Percentiles rank a stretch among this genome's conserved stretches.
These are phyloP conservation scores for Plemyria rubiginata DNA, from an alignment of 2,888 invertebrate genomes.

Conservation along the genomic window DNA sequence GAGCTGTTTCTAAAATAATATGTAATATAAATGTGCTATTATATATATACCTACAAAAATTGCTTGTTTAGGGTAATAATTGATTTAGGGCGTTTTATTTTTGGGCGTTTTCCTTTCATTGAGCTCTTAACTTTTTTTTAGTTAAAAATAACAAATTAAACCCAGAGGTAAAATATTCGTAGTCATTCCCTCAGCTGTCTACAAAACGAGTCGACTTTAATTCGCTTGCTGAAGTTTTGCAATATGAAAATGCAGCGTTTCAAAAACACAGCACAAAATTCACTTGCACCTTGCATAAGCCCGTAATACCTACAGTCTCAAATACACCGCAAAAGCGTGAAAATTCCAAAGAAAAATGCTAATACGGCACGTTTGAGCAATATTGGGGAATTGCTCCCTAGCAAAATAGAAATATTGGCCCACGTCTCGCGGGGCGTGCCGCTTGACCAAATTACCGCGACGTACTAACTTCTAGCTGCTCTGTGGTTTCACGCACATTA, in stretches of 20 bases:
- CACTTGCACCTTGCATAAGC: slow-evolving; percentile 17
- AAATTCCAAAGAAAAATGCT: slow-evolving; percentile 39
- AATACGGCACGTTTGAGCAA: slow-evolving; percentile 45
- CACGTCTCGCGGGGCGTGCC: slow-evolving; percentile 37
- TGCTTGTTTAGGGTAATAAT: too few relatives aligned
- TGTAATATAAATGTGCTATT: too few relatives aligned
- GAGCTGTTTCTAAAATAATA: too few relatives aligned
- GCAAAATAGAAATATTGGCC: slow-evolving; percentile 46
- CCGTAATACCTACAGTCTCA: slow-evolving; percentile 24
- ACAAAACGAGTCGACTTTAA: slow-evolving; percentile 1
- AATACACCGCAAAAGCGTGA: slow-evolving; percentile 34
- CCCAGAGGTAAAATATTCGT: background rate
- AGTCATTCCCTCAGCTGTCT: background rate
- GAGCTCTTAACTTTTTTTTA: too few relatives aligned
- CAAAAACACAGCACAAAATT: slow-evolving; percentile 22
- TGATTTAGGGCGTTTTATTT: too few relatives aligned
- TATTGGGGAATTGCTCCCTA: slow-evolving; percentile 40
- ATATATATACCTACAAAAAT: too few relatives aligned
- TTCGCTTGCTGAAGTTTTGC: slow-evolving; percentile 11
- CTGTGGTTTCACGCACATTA: slow-evolving; percentile 36
- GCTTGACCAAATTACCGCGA: slow-evolving; percentile 41
- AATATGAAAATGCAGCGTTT: slow-evolving; percentile 15
- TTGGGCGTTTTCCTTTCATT: too few relatives aligned
- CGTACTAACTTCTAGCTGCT: background rate
- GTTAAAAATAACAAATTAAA: too few relatives aligned